Percentiles rank a stretch among this genome's conserved stretches.
These are phyloP conservation scores for Leucophenga montana DNA, from an alignment of 2,888 invertebrate genomes.

Conservation along the genomic window DNA sequence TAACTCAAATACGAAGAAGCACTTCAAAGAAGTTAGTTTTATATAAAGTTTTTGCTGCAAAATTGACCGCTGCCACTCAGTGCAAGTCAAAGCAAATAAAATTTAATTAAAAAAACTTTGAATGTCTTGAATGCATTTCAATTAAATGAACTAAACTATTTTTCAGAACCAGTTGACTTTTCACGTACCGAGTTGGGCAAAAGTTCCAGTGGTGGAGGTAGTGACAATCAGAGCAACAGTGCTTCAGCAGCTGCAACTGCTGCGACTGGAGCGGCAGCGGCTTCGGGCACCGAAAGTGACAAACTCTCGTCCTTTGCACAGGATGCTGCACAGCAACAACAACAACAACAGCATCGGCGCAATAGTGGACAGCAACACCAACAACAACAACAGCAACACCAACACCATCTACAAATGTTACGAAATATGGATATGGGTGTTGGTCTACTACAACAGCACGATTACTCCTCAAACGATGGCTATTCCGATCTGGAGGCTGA, in stretches of 20 bases:
- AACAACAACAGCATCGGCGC: slow-evolving; percentile 28
- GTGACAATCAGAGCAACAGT: slow-evolving; percentile 29
- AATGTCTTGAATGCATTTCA: slow-evolving; percentile 18
- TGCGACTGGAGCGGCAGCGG: slow-evolving; percentile 37
- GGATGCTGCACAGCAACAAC: slow-evolving; percentile 34
- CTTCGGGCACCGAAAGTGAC: slow-evolving; percentile 44
- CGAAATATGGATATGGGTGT: slow-evolving; percentile 50
- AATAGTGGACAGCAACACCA: slow-evolving; percentile 20
- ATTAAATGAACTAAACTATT: slow-evolving; percentile 29
- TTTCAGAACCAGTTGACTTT: slow-evolving; percentile 73
- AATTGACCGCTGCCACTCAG: slow-evolving; percentile 2
- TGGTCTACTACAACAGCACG: slow-evolving; percentile 58
- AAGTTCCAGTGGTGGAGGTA: slow-evolving; percentile 18
- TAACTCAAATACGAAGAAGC: background rate
- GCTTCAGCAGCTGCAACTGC: slow-evolving; percentile 36
- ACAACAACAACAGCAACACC: slow-evolving; percentile 37
- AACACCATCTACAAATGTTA: slow-evolving; percentile 61
- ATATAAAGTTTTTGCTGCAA: background rate
- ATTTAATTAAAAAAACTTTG: slow-evolving; percentile 26
- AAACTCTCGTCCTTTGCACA: slow-evolving; percentile 40
- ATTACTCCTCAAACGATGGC: slow-evolving; percentile 70
- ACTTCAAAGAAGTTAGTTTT: slow-evolving; percentile 3
- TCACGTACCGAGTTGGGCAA: slow-evolving; percentile 67
- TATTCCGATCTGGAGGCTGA: slow-evolving; percentile 70
- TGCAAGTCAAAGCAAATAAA: slow-evolving; percentile 20